Base-by-base conservation (phyloP, 2,113 vertebrate genomes). In the Chaenocephalus aceratus region DNA sequence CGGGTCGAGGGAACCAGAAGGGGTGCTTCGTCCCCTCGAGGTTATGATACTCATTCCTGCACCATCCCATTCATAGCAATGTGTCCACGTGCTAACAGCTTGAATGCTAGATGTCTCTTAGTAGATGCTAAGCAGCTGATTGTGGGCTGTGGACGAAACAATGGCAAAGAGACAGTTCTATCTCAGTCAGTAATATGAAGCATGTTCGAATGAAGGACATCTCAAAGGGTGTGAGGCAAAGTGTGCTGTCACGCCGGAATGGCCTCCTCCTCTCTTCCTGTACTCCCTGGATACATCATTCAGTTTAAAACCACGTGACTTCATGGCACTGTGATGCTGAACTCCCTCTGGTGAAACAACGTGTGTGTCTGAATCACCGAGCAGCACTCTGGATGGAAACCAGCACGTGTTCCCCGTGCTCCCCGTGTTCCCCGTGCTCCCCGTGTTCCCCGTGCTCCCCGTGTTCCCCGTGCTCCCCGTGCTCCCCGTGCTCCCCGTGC, bases 201-300 rank as follows among this genome's bases (percentile, higher is more conserved):
- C 73, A 69, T 79, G 81, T 73, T 82, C 75, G 66, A 81, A 81
- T 88, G 81, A 86, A 68, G 52, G 34, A 60, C 16, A 46, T 63
- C 74, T 78, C 71, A 23, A 52, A 84, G 79, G 84, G 72, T 59
- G 51, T 65, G 56, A 82, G 65, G 36, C 54, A 70, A 72, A 63
- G 63, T 11, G 57, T 61, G 60, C 51, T 70, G 60, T 46, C 67
- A 60, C 52, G 75, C 79, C 13, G 84, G 77, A 78, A 72, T 46
- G 66, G 52, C 58, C 58, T 61, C 60, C 41, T 57, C 60, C 21
- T 68, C 70, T 70, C 48, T 15, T 73, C 36, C 30, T 49, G 4
- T 54, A 23, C 11, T 64, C 69, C 85, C 88, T 77, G 23, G 79
- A 82, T 73, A 60, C 49, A 75, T 83, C 60, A 44, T 30, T 30